These are phyloP conservation scores for Zaprionus vittiger DNA, from an alignment of 1,140 invertebrate genomes.

Conservation along the genomic window DNA sequence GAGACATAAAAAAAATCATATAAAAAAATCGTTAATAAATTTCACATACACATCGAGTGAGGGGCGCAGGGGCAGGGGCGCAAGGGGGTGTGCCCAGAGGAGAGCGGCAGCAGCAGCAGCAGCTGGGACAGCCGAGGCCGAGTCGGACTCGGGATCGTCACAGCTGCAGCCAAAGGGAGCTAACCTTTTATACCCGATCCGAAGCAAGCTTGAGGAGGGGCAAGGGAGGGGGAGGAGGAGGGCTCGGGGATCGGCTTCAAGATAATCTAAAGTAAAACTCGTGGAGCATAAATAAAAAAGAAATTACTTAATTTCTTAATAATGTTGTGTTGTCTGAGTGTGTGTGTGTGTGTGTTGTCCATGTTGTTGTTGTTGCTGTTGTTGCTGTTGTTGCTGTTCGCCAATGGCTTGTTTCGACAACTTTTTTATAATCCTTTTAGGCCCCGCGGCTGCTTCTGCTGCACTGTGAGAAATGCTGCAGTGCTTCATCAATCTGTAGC, in stretches of 20 bases:
- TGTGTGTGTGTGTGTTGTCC: conserved; percentile 12
- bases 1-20: conserved; percentile 76
- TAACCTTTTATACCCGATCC: conserved; percentile 67
- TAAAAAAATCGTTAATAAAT: conserved; percentile 83
- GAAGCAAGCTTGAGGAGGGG: conserved; percentile 38
- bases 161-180: conserved; percentile 71
- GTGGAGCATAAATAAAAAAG: conserved; percentile 82
- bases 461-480: conserved; percentile 70
- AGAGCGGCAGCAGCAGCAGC: not conserved
- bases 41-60: conserved; percentile 63
- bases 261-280: conserved; percentile 83
- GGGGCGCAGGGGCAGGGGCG: not conserved
- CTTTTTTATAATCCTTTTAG: conserved; percentile 83
- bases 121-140: conserved; percentile 9
- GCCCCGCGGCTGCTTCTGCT: conserved; percentile 59
- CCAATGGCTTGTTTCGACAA: conserved; percentile 82
- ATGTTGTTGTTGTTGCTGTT: conserved; percentile 33
- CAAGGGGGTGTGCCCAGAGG: no score
- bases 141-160: conserved; percentile 19
- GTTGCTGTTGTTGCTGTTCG: conserved; percentile 49
- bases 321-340: conserved; percentile 59
- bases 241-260: conserved; percentile 30
- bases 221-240: not conserved
- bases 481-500: conserved; percentile 40
- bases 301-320: conserved; percentile 84